Percentiles rank a stretch among this genome's conserved stretches.
phyloP scores from a whole-genome alignment of 2,888 invertebrate species.

The Drosophila cracens region DNA sequence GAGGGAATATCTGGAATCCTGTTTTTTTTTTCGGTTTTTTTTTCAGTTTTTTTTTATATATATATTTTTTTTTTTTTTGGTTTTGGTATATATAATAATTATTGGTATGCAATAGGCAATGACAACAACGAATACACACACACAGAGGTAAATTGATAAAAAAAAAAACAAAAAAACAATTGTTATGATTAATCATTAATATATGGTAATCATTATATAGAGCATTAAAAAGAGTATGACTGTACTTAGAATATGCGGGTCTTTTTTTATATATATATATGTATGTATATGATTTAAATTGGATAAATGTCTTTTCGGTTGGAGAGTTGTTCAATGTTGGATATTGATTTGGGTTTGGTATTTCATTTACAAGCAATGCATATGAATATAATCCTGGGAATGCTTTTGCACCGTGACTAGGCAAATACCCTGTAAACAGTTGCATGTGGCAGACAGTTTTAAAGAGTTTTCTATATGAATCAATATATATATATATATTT shows the following conservation, averaged over 20 bases:
- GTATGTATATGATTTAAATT: slow-evolving; percentile 20
- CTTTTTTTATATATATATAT: not conserved
- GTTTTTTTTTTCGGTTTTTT: slow-evolving; percentile 58
- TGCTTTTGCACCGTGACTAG: slow-evolving; percentile 7
- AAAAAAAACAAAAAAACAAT: slow-evolving; percentile 50
- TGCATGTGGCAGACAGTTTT: not conserved
- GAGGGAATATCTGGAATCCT: slow-evolving; percentile 94
- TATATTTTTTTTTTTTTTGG: slow-evolving; percentile 47
- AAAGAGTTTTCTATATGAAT: not conserved
- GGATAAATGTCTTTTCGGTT: slow-evolving; percentile 13
- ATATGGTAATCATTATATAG: slow-evolving; percentile 67
- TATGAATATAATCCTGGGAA: not conserved
- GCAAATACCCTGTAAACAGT: slow-evolving; percentile 32
- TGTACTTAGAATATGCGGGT: slow-evolving; percentile 22
- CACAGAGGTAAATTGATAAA: slow-evolving; percentile 70
- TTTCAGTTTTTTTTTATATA: slow-evolving; percentile 25
- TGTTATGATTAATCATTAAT: slow-evolving; percentile 77
- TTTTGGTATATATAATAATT: slow-evolving; percentile 57
- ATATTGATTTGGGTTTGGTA: not conserved
- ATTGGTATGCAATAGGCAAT: slow-evolving; percentile 71
- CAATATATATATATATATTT: not conserved
- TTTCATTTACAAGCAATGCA: slow-evolving; percentile 1
- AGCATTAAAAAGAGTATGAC: slow-evolving; percentile 43
- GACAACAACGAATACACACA: slow-evolving; percentile 76
- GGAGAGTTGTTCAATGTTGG: not conserved